Evolutionary conservation across 2,797 vertebrate genomes (phyloP), one percentile per base, ranked within the genome.

Genomic region (Esox lucius): DNA sequence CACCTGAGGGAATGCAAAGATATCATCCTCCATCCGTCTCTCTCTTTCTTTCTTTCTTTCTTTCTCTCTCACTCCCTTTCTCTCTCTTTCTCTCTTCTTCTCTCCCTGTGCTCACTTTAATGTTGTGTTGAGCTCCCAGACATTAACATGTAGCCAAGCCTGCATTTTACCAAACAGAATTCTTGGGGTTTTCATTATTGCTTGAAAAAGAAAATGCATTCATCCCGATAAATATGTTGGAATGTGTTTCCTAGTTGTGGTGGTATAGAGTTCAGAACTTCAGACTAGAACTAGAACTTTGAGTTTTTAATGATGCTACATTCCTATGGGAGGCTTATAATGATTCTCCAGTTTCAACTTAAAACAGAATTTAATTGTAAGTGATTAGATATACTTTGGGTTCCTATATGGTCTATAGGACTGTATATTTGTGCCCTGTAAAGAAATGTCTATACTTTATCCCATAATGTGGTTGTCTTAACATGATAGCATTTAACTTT

Each of bases 1-100:
- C 93, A 92, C 92, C 88, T 88, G 82, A 87, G 93, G 84, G 87
- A 87, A 87, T 73, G 78, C 79, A 86, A 85, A 86, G 84, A 85
- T 70, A 22, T 68, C 66, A 39, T 17, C 31, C 62, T 65, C 33
- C 7, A 8, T 67, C 17, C 17, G 11, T 35, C 17, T 80, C 80
- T 83, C 75, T 81, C 79, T 80, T 73, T 81, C 81, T 87, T 77
- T 64, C 71, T 80, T 77, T 78, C 71, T 75, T 77, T 64, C 71
- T 80, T 77, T 78, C 71, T 75, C 75, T 64, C 26, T 64, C 1
- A 22, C 59, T 64, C 28, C 6, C 62, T 17, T 13, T 64, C 28
- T 19, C 62, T 65, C 62, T 9, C 16, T 64, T 28, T 17, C 28
- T 13, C 22, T 1, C 56, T 24, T 16, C 64, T 28, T 17, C 28